Conservation (phyloP, 2,113 vertebrate genomes). For the Prionailurus bengalensis region DNA sequence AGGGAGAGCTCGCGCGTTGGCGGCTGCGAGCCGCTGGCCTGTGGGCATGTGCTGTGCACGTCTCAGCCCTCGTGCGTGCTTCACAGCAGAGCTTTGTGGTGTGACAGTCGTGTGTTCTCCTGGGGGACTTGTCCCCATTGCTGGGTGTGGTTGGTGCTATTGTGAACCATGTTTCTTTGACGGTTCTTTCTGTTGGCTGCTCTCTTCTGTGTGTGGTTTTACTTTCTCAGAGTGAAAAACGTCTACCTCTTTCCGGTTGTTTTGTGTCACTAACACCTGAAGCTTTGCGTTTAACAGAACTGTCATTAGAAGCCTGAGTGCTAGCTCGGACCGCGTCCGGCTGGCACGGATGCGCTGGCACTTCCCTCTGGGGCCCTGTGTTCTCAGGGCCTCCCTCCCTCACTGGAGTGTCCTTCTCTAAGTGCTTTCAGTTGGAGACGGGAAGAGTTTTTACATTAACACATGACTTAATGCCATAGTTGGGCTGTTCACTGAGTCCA, state of each 20-base stretch:
- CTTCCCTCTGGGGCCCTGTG: background rate
- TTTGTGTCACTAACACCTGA: background rate
- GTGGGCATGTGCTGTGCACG: rapidly evolving
- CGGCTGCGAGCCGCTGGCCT: background rate
- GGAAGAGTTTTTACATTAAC: background rate
- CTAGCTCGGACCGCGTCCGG: rapidly evolving
- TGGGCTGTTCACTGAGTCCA: background rate
- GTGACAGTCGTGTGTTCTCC: rapidly evolving
- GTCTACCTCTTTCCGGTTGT: background rate
- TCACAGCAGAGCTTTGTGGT: background rate
- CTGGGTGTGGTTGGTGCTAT: background rate
- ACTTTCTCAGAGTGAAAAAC: background rate
- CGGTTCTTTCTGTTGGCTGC: background rate
- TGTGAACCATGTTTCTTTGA: background rate
- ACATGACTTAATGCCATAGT: background rate
- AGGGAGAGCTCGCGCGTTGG: background rate
- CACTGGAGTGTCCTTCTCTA: background rate
- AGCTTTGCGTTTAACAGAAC: background rate
- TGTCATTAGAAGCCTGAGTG: background rate
- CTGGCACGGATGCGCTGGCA: rapidly evolving
- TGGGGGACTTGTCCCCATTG: background rate
- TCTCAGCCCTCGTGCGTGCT: background rate
- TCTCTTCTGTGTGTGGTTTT: background rate
- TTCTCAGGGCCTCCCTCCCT: background rate
- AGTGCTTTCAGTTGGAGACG: background rate